Base-by-base conservation (phyloP, 1,140 invertebrate species). In the Drosophila azteca region DNA sequence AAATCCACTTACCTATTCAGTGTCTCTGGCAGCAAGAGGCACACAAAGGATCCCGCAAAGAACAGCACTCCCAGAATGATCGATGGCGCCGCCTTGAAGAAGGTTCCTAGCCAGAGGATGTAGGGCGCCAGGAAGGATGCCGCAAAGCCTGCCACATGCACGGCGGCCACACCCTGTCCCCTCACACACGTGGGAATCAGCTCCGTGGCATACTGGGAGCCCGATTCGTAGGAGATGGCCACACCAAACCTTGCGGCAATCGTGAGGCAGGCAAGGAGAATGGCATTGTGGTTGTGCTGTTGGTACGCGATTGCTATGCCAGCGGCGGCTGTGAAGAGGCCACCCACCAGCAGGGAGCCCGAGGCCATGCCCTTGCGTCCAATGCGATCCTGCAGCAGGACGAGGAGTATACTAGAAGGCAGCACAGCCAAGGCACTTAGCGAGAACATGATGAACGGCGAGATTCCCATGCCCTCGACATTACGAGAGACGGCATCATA, bases 121-220 rank as follows among this genome's bases (percentile, higher is more conserved):
- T 95, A 94, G 22, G 94, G 93, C 35, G 93, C 93, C 76, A 94
- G 91, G 67, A 94, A 94, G 44, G 92, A 93, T 9, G 93, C 93
- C 1, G 93, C 93, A 76, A 94, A 94, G 1, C 94, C 94, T n/a
- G 93, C 92, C 29, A 94, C 93, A 70, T 94, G 94, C 17, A 94
- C 92, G 0, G 92, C 92, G 2, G 93, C 93, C 54, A 94, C 93
- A 35, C 93, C 93, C 87, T 94, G 93, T 11, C 93, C 94, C 35
- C 95, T 91, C n/a, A 95, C 93, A 45, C 94, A 93, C 1, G 95
- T 95, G 20, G 95, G 95, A 66, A 94, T 94, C 45, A 95, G 90
- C 82, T 95, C 95, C 3, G 95, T 94, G 44, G 94, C 94, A 83
- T 95, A 95, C 67, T 94, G 94, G 45, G 95, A 90, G 73, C 93